Percentiles rank a stretch among this genome's conserved stretches.
phyloP scores from a whole-genome alignment of 2,888 invertebrate species.

The Steinernema carpocapsae region DNA sequence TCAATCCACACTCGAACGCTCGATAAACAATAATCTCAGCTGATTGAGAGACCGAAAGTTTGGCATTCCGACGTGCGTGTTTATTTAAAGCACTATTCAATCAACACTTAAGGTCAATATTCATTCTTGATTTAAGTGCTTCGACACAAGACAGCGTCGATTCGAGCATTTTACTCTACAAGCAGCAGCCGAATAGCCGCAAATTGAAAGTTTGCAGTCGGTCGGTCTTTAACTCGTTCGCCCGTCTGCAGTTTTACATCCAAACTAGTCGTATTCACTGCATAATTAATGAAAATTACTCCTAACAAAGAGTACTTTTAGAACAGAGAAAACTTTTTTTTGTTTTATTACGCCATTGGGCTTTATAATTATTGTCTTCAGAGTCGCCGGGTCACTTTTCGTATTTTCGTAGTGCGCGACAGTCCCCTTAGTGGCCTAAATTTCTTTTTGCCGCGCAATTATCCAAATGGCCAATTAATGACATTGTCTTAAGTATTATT shows the following conservation, averaged over 20 bases:
- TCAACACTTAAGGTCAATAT: conserved; percentile 11
- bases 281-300: background rate
- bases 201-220: background rate
- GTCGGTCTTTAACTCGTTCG: background rate
- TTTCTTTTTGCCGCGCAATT: background rate
- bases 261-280: background rate
- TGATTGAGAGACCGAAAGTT: no score
- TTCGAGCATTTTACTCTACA: no score
- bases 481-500: background rate
- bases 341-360: background rate
- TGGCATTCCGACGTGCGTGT: no score
- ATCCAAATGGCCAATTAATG: background rate
- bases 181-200: no score
- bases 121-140: background rate
- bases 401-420: no score
- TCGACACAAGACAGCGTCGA: no score
- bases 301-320: background rate
- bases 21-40: no score
- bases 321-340: background rate
- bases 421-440: no score
- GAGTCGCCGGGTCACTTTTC: no score
- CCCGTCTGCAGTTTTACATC: background rate
- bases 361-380: no score
- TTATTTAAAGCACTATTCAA: conserved; percentile 14
- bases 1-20: no score